A percentile compares a stretch with the other conserved stretches of the same genome.
Conservation (phyloP, 2,888 invertebrate species). For the Megastigmus dorsalis region DNA sequence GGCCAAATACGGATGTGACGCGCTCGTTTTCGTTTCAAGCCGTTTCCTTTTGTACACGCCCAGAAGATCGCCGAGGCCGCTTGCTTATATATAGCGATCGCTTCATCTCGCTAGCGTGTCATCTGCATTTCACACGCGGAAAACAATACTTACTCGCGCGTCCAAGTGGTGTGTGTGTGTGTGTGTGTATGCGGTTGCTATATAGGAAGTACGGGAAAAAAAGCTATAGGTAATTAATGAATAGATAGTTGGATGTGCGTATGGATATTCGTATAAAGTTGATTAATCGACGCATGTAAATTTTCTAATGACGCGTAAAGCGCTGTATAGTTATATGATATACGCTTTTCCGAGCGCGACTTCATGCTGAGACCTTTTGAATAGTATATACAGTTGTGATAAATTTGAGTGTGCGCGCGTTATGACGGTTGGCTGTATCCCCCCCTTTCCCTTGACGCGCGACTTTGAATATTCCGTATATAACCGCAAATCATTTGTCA, state of each 20-base stretch:
- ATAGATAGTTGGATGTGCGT: neutral
- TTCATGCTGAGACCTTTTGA: slow-evolving; percentile 65
- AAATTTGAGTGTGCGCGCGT: slow-evolving; percentile 61
- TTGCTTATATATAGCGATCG: too few species aligned
- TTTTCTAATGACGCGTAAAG: slow-evolving; percentile 69
- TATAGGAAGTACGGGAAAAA: too few species aligned
- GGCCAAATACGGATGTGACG: slow-evolving; percentile 45
- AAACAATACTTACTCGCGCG: too few species aligned
- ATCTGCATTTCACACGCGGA: too few species aligned
- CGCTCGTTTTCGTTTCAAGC: slow-evolving; percentile 22
- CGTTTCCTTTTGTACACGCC: neutral
- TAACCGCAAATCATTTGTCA: slow-evolving; percentile 67
- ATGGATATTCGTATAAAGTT: slow-evolving; percentile 39
- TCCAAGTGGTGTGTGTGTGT: too few species aligned
- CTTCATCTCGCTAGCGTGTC: too few species aligned
- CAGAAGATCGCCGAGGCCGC: neutral
- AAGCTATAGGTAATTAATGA: slow-evolving; percentile 19
- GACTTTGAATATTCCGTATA: slow-evolving; percentile 46
- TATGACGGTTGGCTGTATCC: slow-evolving; percentile 33
- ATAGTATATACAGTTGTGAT: slow-evolving; percentile 69
- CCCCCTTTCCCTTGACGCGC: neutral
- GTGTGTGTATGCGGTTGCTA: too few species aligned
- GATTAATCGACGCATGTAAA: slow-evolving; percentile 70
- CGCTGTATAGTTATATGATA: too few species aligned
- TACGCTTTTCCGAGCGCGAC: slow-evolving; percentile 58